phyloP scores from a whole-genome alignment of 1,140 invertebrate genomes.

The Cepaea nemoralis region DNA sequence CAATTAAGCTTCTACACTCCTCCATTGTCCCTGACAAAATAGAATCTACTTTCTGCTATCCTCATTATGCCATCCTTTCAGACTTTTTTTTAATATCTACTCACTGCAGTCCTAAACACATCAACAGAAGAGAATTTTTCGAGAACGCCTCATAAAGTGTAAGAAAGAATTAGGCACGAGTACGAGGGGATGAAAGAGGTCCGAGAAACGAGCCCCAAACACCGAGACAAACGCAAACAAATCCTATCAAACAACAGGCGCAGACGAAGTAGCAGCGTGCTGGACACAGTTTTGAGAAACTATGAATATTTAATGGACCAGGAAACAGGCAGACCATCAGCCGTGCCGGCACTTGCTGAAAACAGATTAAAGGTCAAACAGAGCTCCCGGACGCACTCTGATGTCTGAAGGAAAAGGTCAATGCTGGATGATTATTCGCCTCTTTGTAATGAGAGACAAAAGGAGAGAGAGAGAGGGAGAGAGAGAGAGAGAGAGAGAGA shows the following conservation, averaged over 20 bases:
- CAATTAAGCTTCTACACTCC: too few relatives aligned
- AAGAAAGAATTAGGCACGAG: too few relatives aligned
- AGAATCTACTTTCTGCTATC: too few relatives aligned
- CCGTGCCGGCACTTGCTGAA: not conserved
- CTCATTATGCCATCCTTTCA: too few relatives aligned
- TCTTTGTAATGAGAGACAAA: not conserved
- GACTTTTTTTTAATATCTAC: too few relatives aligned
- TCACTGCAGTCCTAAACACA: too few relatives aligned
- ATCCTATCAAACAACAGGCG: not conserved
- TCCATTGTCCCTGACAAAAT: too few relatives aligned
- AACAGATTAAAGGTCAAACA: slow-evolving; percentile 22
- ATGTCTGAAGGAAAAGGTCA: slow-evolving; percentile 14
- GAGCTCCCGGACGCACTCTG: not conserved
- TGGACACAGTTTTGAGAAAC: slow-evolving; percentile 2
- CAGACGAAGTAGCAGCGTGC: not conserved
- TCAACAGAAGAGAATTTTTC: too few relatives aligned
- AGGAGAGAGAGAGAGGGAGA: not conserved
- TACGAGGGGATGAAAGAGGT: too few relatives aligned
- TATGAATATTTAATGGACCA: slow-evolving; percentile 9
- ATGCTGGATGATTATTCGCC: not conserved
- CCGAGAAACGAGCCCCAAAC: too few relatives aligned
- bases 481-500: too few relatives aligned
- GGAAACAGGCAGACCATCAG: not conserved
- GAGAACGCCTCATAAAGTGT: too few relatives aligned
- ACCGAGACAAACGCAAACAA: not conserved